Evolutionary conservation across 2,113 vertebrate species (phyloP).

Genomic region (Verasper variegatus): DNA sequence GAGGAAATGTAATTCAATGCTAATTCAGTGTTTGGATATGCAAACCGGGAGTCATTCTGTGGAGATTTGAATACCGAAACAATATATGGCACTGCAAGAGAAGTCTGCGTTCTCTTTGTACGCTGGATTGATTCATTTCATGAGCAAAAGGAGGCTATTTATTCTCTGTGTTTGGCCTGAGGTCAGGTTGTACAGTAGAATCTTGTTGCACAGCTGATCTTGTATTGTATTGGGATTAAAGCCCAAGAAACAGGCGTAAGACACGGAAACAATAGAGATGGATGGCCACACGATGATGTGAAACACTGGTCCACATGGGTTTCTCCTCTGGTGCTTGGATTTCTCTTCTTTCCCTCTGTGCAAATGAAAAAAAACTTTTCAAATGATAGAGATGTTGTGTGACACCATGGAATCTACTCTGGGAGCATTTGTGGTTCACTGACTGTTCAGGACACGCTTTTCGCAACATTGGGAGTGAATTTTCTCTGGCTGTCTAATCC

Average conservation of each 20-base stretch:
- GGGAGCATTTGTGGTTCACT: conserved; percentile 61
- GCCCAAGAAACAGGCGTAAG: conserved; percentile 15
- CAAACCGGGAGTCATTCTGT: conserved; percentile 39
- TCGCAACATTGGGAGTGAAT: conserved; percentile 58
- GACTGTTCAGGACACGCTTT: conserved; percentile 53
- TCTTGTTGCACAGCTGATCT: conserved; percentile 39
- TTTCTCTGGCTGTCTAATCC: conserved; percentile 75
- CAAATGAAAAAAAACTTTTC: not conserved
- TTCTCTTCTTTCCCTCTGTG: conserved; percentile 11
- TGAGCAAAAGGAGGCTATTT: conserved; percentile 28
- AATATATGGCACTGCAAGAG: conserved; percentile 32
- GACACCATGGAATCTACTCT: conserved; percentile 47
- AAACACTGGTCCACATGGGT: conserved; percentile 16
- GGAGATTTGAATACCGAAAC: conserved; percentile 58
- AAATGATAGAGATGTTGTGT: conserved; percentile 57
- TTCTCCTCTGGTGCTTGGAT: not conserved
- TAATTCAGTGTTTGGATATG: conserved; percentile 60
- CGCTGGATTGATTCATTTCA: conserved; percentile 44
- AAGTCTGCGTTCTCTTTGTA: conserved; percentile 20
- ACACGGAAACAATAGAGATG: conserved; percentile 27
- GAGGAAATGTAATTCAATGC: conserved; percentile 56
- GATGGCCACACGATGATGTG: not conserved
- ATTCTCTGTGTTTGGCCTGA: conserved; percentile 22
- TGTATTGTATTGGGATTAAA: conserved; percentile 26
- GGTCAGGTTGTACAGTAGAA: conserved; percentile 37